phyloP scores from a whole-genome alignment of 2,888 invertebrate genomes.

The Epsilonema sp. region DNA sequence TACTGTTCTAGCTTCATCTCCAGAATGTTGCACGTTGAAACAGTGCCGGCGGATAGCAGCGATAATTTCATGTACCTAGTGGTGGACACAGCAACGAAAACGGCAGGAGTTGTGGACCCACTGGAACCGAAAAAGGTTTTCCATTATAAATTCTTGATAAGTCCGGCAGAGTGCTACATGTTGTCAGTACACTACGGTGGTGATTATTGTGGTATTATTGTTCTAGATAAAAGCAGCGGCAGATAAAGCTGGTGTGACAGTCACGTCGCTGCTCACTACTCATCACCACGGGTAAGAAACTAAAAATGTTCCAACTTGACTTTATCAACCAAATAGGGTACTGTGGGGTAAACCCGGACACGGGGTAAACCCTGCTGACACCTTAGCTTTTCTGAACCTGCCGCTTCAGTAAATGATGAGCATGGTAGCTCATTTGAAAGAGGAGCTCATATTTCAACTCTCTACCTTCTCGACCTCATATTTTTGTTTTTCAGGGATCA shows the following conservation, averaged over 20 bases:
- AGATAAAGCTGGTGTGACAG: slow-evolving; percentile 47
- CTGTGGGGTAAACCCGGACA: too few relatives aligned
- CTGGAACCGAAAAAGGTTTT: slow-evolving; percentile 63
- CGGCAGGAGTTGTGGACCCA: slow-evolving; percentile 80
- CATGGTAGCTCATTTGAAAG: too few relatives aligned
- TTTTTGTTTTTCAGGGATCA: slow-evolving; percentile 48
- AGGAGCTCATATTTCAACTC: neutral
- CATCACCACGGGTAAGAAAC: slow-evolving; percentile 94
- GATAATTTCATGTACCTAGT: slow-evolving; percentile 96
- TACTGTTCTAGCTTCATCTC: too few relatives aligned
- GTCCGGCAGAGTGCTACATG: too few relatives aligned
- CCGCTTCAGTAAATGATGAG: too few relatives aligned
- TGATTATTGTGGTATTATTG: too few relatives aligned
- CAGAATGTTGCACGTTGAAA: slow-evolving; percentile 6
- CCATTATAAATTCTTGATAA: too few relatives aligned
- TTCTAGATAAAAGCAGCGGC: slow-evolving; percentile 50
- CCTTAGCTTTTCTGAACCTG: too few relatives aligned
- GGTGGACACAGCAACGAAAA: slow-evolving; percentile 55
- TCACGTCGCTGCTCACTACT: slow-evolving; percentile 71
- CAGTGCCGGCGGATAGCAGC: slow-evolving; percentile 58
- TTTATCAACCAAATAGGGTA: too few relatives aligned
- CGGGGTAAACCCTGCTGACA: too few relatives aligned
- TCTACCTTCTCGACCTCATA: neutral
- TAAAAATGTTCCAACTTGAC: too few relatives aligned
- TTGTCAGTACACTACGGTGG: too few relatives aligned